Percentiles rank a stretch among this genome's conserved stretches.
These are phyloP conservation scores for Leiothrix lutea DNA, from an alignment of 2,113 vertebrate species.

Conservation along the genomic window DNA sequence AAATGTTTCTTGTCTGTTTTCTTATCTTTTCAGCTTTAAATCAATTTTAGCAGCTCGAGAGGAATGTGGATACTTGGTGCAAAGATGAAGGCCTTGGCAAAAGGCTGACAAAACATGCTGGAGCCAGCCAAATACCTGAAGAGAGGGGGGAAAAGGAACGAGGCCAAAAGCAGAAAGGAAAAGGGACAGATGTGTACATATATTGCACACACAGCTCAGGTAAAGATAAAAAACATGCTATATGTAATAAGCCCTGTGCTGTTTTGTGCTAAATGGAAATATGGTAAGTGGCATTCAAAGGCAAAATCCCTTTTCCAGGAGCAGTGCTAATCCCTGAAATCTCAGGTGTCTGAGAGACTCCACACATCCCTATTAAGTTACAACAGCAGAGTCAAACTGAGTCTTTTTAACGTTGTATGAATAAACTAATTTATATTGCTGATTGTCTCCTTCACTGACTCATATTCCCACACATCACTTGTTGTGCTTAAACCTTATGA, in stretches of 20 bases:
- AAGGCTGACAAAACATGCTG: background rate
- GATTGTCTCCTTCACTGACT: background rate
- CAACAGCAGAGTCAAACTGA: background rate
- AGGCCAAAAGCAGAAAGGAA: background rate
- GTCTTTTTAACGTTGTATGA: background rate
- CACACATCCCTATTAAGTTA: background rate
- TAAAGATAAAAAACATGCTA: background rate
- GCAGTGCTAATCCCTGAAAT: background rate
- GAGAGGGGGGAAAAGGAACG: background rate
- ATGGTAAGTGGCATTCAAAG: background rate
- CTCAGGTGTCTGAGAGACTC: background rate
- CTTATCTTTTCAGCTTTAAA: constrained; percentile 11
- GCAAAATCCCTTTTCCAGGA: background rate
- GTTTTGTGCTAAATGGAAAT: background rate
- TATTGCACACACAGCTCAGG: background rate
- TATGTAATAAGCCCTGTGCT: background rate
- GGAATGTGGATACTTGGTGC: background rate
- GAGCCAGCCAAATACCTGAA: background rate
- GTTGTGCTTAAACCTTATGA: background rate
- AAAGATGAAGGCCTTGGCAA: background rate
- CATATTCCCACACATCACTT: background rate
- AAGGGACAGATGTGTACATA: background rate
- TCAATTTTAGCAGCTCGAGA: background rate
- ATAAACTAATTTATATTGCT: constrained; percentile 11
- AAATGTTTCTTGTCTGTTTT: background rate